These are phyloP conservation scores for Samia ricini DNA, from an alignment of 1,140 invertebrate species.

Conservation along the genomic window DNA sequence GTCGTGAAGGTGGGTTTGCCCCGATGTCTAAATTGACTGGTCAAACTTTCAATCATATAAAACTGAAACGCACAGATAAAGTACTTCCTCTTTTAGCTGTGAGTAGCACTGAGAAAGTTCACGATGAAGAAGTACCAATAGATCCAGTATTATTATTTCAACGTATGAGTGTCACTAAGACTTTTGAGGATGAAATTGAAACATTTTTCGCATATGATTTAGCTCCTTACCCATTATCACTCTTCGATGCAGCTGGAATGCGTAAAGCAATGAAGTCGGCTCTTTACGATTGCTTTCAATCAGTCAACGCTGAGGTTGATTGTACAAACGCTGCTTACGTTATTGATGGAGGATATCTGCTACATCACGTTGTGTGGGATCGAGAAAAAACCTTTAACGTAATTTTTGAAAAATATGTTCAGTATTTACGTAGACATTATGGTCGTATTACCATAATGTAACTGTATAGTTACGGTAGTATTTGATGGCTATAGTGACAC, in stretches of 20 bases:
- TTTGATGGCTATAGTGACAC: slow-evolving; percentile 43
- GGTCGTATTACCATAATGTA: slow-evolving; percentile 6
- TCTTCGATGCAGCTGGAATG: slow-evolving; percentile 49
- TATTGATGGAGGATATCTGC: slow-evolving; percentile 37
- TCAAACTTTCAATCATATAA: slow-evolving; percentile 45
- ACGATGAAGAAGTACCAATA: slow-evolving; percentile 43
- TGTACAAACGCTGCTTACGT: slow-evolving; percentile 22
- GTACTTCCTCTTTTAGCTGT: slow-evolving; percentile 46
- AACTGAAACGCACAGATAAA: slow-evolving; percentile 50
- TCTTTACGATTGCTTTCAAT: slow-evolving; percentile 45
- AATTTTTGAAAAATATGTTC: slow-evolving; percentile 33
- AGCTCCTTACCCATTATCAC: slow-evolving; percentile 30
- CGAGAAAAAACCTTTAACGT: slow-evolving; percentile 25
- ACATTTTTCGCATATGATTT: slow-evolving; percentile 54
- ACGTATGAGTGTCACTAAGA: slow-evolving; percentile 36
- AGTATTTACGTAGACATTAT: slow-evolving; percentile 32
- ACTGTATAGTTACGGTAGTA: slow-evolving; percentile 36
- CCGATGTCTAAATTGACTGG: slow-evolving; percentile 40
- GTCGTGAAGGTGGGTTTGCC: slow-evolving; percentile 46
- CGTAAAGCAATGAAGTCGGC: slow-evolving; percentile 46
- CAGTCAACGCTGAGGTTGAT: slow-evolving; percentile 30
- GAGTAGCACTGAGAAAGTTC: slow-evolving; percentile 43
- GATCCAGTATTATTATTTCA: slow-evolving; percentile 61
- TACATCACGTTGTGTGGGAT: slow-evolving; percentile 24
- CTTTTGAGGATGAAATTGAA: slow-evolving; percentile 38